These are phyloP conservation scores for Hecatera dysodea DNA, from an alignment of 2,888 invertebrate genomes.

Conservation along the genomic window DNA sequence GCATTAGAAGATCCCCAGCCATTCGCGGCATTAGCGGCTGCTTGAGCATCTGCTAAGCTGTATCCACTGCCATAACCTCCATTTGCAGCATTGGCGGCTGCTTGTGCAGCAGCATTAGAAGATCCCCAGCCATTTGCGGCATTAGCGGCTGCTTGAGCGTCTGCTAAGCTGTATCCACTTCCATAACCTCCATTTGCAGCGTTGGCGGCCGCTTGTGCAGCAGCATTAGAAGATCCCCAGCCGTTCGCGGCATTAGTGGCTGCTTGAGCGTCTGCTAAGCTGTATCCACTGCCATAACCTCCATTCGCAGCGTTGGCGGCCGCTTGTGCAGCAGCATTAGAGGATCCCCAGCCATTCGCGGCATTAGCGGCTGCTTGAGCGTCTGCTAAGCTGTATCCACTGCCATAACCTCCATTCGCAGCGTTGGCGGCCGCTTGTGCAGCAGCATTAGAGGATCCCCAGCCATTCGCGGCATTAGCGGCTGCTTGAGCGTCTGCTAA, in stretches of 20 bases:
- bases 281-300: constrained; percentile 36
- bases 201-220: neutral
- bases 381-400: constrained; percentile 46
- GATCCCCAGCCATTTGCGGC: constrained; percentile 3
- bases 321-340: constrained; percentile 27
- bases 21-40: constrained; percentile 12
- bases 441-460: constrained; percentile 20
- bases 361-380: constrained; percentile 38
- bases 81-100: constrained; percentile 18
- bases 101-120: constrained; percentile 8
- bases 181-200: constrained; percentile 11
- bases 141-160: constrained; percentile 33
- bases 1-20: constrained; percentile 15
- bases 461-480: constrained; percentile 5
- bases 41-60: constrained; percentile 7
- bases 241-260: constrained; percentile 27
- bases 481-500: constrained; percentile 40
- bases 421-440: constrained; percentile 36
- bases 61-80: constrained; percentile 14
- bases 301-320: constrained; percentile 26
- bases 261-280: constrained; percentile 37
- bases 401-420: constrained; percentile 25
- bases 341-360: constrained; percentile 2
- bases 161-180: constrained; percentile 24
- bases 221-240: neutral